Conservation (phyloP, 2,113 vertebrate genomes). For the Oryctolagus cuniculus region DNA sequence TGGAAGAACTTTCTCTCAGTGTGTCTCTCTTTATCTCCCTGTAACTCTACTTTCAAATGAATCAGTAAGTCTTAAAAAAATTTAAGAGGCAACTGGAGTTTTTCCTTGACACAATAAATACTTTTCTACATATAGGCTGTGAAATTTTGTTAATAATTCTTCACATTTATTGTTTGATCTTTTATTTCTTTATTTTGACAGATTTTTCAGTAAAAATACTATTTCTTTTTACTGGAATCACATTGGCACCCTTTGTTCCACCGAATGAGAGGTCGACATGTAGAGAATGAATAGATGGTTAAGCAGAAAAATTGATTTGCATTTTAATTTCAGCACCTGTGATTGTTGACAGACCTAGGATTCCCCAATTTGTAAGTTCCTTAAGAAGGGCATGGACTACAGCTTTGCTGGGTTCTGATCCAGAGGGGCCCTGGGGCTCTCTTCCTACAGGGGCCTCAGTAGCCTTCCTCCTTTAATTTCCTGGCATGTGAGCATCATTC, state of each 20-base stretch:
- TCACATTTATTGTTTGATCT: background rate
- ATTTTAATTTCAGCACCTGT: background rate
- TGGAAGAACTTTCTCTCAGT: too few species aligned
- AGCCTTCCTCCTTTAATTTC: background rate
- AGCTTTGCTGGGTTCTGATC: background rate
- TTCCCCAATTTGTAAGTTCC: too few species aligned
- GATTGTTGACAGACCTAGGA: background rate
- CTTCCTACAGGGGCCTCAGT: background rate
- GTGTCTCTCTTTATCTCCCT: too few species aligned
- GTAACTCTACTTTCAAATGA: too few species aligned
- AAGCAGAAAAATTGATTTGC: background rate
- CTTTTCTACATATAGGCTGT: background rate
- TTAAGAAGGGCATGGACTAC: background rate
- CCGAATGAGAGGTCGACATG: background rate
- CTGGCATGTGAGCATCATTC: background rate
- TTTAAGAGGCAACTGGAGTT: background rate
- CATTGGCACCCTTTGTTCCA: background rate
- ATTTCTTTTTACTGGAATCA: background rate
- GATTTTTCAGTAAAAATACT: background rate
- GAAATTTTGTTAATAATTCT: constrained; percentile 8
- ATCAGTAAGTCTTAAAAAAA: background rate
- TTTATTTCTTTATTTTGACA: background rate
- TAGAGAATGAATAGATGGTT: background rate
- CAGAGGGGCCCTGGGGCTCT: background rate
- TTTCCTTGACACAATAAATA: background rate